Base-by-base conservation (phyloP, 2,888 invertebrate species). In the Allygus modestus region DNA sequence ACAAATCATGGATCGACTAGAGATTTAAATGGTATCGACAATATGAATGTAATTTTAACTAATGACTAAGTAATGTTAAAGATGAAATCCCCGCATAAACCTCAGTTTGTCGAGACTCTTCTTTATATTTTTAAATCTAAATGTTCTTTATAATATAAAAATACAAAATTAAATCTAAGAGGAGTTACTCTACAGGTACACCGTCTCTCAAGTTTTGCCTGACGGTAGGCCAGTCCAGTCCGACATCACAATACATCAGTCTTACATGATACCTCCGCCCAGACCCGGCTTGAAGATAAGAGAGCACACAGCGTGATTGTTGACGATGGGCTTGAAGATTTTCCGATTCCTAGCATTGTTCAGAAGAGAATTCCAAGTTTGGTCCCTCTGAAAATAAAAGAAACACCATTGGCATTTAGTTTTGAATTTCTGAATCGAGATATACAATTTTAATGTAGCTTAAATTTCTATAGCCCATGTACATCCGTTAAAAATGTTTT, bases 81-180 rank as follows among this genome's bases (percentile, higher is more conserved):
- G n/a, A 46, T 17, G 2, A 46, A 46, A 12, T n/a, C 46, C 12
- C n/a, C 20, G 11, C 9, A 23, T 54, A 7, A 15, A 46, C 46
- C 12, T 46, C 37, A 37, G 37, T 51, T 51, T 51, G 2, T 15
- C 17, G n/a, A 2, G 2, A 51, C 51, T 17, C 15, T 51, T 51
- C 1, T 51, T 5, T 11, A 15, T 51, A 51, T 2, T 51, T 51
- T 7, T 37, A 37, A 37, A 37, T 37, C 11, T 11, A 7, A n/a
- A 7, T 15, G 12, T 15, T 15, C 46, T 15, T 23, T 65, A 65
- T n/a, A 28, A 5, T 65, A 73, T 20, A 73, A 73, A 73, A 73
- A 73, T 73, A 73, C 73, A 73, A 73, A 73, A 73, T 17, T 65
- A 65, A 54, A 65, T 28, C 65, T 65, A 65, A 26, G 28, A 17